These are phyloP conservation scores for Thereuonema tuberculata DNA, from an alignment of 1,140 invertebrate genomes.

Conservation along the genomic window DNA sequence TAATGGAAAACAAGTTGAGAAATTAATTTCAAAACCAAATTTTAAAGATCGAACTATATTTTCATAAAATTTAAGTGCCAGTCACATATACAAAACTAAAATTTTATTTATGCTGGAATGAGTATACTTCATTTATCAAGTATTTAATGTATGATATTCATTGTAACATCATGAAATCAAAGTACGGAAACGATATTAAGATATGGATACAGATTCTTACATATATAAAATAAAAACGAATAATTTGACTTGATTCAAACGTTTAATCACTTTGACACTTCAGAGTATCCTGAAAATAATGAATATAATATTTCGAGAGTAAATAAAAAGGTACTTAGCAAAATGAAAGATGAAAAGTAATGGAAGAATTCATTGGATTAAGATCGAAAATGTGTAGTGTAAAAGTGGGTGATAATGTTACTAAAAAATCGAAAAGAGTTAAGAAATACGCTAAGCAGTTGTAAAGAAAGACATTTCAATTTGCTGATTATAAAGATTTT, in stretches of 20 bases:
- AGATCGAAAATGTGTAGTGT: not conserved
- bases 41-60: conserved; percentile 26
- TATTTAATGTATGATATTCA: conserved; percentile 25
- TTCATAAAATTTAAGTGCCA: conserved; percentile 10
- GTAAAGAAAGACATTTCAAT: not conserved
- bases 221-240: not conserved
- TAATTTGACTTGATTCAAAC: not conserved
- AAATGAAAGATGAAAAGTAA: not conserved
- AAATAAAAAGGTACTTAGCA: not conserved
- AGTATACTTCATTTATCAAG: conserved; percentile 21
- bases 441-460: not conserved
- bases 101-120: conserved; percentile 20
- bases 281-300: not conserved
- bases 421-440: not conserved
- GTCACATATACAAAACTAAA: conserved; percentile 16
- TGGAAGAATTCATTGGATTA: not conserved
- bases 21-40: conserved; percentile 28
- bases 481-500: no score
- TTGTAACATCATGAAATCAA: conserved; percentile 21
- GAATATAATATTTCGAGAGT: not conserved
- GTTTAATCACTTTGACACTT: not conserved
- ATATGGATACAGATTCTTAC: no score
- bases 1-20: conserved; percentile 23
- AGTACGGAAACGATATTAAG: conserved; percentile 24
- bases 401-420: no score